Base-by-base conservation (phyloP, 2,797 vertebrate species). In the Valencia hispanica region DNA sequence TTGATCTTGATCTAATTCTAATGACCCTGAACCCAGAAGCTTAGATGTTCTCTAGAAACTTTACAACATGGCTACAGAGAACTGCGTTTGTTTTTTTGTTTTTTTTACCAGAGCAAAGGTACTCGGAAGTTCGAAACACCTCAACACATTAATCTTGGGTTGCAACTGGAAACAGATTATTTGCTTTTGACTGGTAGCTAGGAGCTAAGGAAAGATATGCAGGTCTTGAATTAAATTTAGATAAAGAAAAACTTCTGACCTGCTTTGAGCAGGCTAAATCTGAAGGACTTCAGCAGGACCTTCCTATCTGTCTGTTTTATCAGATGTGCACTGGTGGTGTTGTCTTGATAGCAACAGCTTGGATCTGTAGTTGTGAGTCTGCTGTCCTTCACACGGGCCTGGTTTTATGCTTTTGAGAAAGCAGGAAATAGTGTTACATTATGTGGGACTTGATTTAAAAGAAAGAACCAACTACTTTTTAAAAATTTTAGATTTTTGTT, bases 111-210 rank as follows among this genome's bases (percentile, higher is more conserved):
- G 7, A 32, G 43, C 32, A 66, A 75, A 25, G 17, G 18, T 27
- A 45, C n/a, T 36, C 10, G 41, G 20, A 53, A 11, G 39, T 6
- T 75, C 34, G 22, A 65, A 80, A 79, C 75, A 75, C 91, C 88
- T 92, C 43, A 5, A 89, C 87, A 89, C 88, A 76, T 89, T 75
- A 79, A 77, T 85, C 72, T 87, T 89, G 81, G 86, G 93, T 92
- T 93, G 81, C 90, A 77, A 75, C 84, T 87, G 89, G 88, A 90
- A 77, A 86, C 89, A 50, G 79, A 86, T 81, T 50, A 65, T 86
- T 90, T 85, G 79, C 88, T 82, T 84, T 71, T 85, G 89, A 86
- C 80, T 66, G 39, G 68, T 92, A 90, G 88, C 68, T 86, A 77
- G 74, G 76, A 81, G 84, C 85, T 79, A 73, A 89, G 45, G 78